A percentile compares a stretch with the other conserved stretches of the same genome.
phyloP scores from a whole-genome alignment of 2,113 vertebrate genomes.

The Dasyurus viverrinus region DNA sequence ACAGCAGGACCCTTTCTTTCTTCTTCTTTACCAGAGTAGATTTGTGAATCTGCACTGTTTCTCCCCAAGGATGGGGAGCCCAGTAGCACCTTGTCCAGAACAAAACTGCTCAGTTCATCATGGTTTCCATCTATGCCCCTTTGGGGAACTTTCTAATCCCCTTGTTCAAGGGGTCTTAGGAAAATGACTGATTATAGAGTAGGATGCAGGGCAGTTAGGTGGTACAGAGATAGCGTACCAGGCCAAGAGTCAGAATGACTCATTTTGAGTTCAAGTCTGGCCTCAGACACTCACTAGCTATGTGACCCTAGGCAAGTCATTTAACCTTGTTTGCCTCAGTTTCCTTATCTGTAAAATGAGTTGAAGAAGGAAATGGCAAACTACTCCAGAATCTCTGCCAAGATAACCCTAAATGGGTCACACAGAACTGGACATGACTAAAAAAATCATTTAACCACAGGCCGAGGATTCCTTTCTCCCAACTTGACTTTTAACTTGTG shows the following conservation, averaged over 20 bases:
- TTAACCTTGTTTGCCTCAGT: background rate
- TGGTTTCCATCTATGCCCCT: background rate
- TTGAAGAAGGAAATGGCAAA: background rate
- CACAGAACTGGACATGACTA: background rate
- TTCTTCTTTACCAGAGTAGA: background rate
- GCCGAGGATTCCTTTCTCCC: background rate
- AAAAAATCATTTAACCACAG: background rate
- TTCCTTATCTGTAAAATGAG: constrained; percentile 2
- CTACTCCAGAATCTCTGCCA: background rate
- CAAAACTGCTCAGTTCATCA: background rate
- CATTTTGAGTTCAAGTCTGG: background rate
- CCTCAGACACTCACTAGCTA: background rate
- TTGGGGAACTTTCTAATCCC: background rate
- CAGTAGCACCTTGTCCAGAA: background rate
- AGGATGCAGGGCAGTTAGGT: background rate
- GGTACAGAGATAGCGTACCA: background rate
- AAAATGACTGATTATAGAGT: background rate
- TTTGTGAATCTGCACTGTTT: background rate
- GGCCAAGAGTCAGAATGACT: background rate
- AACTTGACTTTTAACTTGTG: background rate
- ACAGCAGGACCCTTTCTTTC: background rate
- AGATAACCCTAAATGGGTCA: background rate
- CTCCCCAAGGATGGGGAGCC: background rate
- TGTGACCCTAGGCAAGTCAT: background rate
- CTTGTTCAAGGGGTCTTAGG: background rate